Percentiles rank a stretch among this genome's conserved stretches.
Evolutionary conservation across 2,888 invertebrate genomes (phyloP).

Genomic region (Yponomeuta malinellus): DNA sequence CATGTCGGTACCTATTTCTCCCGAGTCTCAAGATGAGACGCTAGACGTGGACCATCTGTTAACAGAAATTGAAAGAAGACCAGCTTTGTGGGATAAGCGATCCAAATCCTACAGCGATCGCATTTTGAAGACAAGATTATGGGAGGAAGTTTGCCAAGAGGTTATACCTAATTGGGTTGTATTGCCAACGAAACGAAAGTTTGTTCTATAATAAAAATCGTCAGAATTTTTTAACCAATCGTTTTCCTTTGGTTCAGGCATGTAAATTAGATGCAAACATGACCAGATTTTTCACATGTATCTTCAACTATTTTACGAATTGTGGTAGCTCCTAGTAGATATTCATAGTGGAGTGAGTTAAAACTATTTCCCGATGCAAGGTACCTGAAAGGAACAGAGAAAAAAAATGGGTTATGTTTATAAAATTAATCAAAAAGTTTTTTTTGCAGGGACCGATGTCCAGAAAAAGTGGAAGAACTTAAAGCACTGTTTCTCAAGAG

Average conservation of each 20-base stretch:
- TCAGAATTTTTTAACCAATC: slow-evolving; percentile 4
- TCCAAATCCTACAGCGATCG: slow-evolving; percentile 13
- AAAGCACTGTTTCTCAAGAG: no score
- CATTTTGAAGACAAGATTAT: slow-evolving; percentile 10
- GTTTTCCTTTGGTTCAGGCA: slow-evolving; percentile 5
- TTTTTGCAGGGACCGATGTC: no score
- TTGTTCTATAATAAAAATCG: slow-evolving; percentile 1
- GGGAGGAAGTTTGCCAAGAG: slow-evolving; percentile 12
- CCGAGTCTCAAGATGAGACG: slow-evolving; percentile 10
- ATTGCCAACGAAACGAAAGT: background rate
- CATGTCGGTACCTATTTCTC: slow-evolving; percentile 9
- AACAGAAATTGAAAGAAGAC: slow-evolving; percentile 4
- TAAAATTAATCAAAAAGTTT: no score
- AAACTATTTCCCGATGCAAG: no score
- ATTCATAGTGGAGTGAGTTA: no score
- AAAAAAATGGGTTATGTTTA: no score
- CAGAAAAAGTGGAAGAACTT: no score
- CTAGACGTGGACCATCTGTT: slow-evolving; percentile 11
- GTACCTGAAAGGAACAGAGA: no score
- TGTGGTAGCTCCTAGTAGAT: no score
- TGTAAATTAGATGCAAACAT: slow-evolving; percentile 7
- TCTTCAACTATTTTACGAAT: no score
- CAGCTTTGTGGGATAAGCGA: slow-evolving; percentile 9
- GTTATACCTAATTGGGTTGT: slow-evolving; percentile 11
- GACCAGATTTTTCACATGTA: background rate